These are phyloP conservation scores for Tetanocera ferruginea DNA, from an alignment of 2,888 invertebrate genomes.

Conservation along the genomic window DNA sequence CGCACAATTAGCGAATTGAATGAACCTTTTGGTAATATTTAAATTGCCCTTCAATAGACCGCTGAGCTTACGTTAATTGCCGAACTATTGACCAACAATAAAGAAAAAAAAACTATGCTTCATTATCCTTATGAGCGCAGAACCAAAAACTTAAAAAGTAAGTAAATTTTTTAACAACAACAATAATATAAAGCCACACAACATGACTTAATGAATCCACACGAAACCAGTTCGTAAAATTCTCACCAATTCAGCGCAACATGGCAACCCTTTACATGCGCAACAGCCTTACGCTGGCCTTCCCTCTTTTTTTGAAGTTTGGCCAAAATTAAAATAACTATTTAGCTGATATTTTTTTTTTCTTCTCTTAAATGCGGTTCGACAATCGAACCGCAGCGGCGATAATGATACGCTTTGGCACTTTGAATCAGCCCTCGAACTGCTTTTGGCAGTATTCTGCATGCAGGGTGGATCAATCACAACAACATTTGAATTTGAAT, in stretches of 20 bases:
- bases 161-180: background rate
- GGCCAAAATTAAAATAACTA: background rate
- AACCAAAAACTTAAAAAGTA: background rate
- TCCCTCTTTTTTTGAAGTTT: background rate
- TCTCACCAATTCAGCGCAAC: constrained; percentile 31
- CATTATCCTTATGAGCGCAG: background rate
- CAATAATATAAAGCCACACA: background rate
- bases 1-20: constrained; percentile 6
- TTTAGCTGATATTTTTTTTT: constrained; percentile 32
- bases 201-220: no score
- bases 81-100: constrained; percentile 25
- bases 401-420: constrained; percentile 60
- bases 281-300: background rate
- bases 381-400: constrained; percentile 63
- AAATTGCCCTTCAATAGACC: constrained; percentile 18
- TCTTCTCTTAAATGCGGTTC: constrained; percentile 50
- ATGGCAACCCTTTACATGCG: constrained; percentile 20
- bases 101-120: background rate
- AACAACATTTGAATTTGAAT: constrained; percentile 43
- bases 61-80: constrained; percentile 10
- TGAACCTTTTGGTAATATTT: constrained; percentile 16
- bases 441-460: background rate
- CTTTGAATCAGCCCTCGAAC: constrained; percentile 13
- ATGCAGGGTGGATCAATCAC: constrained; percentile 43
- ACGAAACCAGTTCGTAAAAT: constrained; percentile 27